A percentile compares a stretch with the other conserved stretches of the same genome.
These are phyloP conservation scores for Drosophila setifemur DNA, from an alignment of 1,140 invertebrate species.

Conservation along the genomic window DNA sequence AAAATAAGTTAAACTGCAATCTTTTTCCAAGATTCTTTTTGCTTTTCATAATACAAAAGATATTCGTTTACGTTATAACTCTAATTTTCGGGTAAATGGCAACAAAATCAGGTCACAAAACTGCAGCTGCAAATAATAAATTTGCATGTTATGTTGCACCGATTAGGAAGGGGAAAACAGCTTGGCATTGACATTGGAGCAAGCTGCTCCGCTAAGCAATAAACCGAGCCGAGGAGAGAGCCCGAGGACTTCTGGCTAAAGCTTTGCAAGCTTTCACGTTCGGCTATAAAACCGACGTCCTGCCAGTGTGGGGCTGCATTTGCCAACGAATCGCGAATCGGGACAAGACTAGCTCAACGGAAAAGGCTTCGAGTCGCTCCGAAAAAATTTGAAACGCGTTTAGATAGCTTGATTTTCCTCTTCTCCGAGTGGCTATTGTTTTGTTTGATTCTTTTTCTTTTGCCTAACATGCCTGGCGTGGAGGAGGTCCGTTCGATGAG, in stretches of 20 bases:
- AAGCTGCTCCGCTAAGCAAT: background rate
- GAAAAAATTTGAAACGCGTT: background rate
- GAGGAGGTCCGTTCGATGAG: background rate
- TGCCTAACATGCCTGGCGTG: slow-evolving; percentile 8
- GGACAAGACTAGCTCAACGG: background rate
- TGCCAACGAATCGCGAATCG: slow-evolving; percentile 1
- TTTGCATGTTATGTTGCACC: no score
- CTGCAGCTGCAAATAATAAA: no score
- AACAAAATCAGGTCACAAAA: background rate
- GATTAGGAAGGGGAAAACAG: background rate
- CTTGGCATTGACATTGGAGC: slow-evolving; percentile 39
- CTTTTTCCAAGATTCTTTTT: no score
- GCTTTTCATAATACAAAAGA: no score
- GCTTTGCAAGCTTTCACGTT: slow-evolving; percentile 22
- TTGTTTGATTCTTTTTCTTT: background rate
- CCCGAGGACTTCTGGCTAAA: background rate
- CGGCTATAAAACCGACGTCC: slow-evolving; percentile 25
- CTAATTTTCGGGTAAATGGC: no score
- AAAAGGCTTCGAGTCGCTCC: background rate
- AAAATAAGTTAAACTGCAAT: no score
- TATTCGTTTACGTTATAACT: no score
- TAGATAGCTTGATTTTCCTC: background rate
- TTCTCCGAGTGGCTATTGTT: background rate
- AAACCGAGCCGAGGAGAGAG: no score
- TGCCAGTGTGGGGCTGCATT: slow-evolving; percentile 22